A percentile compares a stretch with the other conserved stretches of the same genome.
Conservation (phyloP, 1,140 invertebrate species). For the Ptiloglossa arizonensis region DNA sequence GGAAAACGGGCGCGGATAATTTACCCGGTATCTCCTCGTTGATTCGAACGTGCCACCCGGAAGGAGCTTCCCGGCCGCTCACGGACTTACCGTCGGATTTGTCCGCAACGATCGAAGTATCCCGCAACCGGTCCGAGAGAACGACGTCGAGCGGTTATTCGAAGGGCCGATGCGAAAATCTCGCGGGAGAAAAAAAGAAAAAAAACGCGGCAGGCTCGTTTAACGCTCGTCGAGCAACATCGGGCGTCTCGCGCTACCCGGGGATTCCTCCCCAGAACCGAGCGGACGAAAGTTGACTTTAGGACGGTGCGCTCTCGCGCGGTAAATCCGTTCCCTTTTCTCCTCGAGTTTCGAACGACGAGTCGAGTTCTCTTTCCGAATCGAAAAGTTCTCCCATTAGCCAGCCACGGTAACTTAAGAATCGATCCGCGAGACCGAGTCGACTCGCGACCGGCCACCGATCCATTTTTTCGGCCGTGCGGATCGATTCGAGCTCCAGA, state of each 20-base stretch:
- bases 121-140: no score
- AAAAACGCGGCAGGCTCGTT: slow-evolving; percentile 63
- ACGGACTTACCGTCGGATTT: no score
- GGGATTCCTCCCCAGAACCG: slow-evolving; percentile 28
- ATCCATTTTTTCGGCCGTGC: no score
- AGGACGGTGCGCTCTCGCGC: background rate
- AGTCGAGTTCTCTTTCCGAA: slow-evolving; percentile 1
- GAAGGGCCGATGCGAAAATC: background rate
- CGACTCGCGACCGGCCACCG: no score
- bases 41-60: no score
- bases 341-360: background rate
- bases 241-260: slow-evolving; percentile 28
- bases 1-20: no score
- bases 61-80: no score
- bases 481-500: no score
- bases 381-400: background rate
- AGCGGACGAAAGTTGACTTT: slow-evolving; percentile 3
- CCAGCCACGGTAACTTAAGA: background rate
- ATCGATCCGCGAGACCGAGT: background rate
- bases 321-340: slow-evolving; percentile 35
- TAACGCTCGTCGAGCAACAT: slow-evolving; percentile 65
- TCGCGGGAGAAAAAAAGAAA: background rate
- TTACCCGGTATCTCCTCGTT: no score
- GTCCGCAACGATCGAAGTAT: no score
- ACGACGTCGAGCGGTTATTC: background rate